These are phyloP conservation scores for Fratercula arctica DNA, from an alignment of 2,797 vertebrate genomes.

Conservation along the genomic window DNA sequence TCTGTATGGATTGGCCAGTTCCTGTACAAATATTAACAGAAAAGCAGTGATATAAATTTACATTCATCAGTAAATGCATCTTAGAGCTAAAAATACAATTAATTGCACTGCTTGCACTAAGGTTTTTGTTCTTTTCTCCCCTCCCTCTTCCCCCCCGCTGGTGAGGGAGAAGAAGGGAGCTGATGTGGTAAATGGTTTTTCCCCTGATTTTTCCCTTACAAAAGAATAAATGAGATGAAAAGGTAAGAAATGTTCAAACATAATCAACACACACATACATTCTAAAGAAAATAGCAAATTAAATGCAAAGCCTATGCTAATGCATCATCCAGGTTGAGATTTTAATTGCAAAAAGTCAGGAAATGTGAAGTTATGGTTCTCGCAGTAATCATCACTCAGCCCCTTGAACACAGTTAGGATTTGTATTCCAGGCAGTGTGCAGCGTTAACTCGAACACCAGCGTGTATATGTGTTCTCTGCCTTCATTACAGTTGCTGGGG, in stretches of 20 bases:
- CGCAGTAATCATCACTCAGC: conserved; percentile 58
- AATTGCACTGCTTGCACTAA: neutral
- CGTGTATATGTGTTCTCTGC: conserved; percentile 7
- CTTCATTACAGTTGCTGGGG: conserved; percentile 69
- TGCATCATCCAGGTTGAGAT: conserved; percentile 66
- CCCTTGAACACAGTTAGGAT: conserved; percentile 40
- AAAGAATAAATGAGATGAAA: conserved; percentile 67
- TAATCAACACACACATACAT: conserved; percentile 59
- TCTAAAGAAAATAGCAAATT: conserved; percentile 68
- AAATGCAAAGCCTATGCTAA: conserved; percentile 72
- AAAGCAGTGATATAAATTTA: neutral
- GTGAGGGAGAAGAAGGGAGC: neutral
- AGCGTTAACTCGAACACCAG: neutral
- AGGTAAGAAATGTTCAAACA: conserved; percentile 59
- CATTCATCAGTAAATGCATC: conserved; percentile 17
- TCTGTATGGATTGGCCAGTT: neutral
- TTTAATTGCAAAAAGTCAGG: conserved; percentile 74
- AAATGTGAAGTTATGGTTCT: conserved; percentile 67
- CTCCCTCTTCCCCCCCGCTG: neutral
- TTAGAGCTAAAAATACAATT: conserved; percentile 44
- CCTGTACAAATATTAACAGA: neutral
- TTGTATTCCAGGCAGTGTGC: conserved; percentile 55
- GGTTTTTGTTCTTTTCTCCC: conserved; percentile 3
- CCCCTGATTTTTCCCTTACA: conserved; percentile 49
- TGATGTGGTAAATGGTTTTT: conserved; percentile 38